A percentile compares a stretch with the other conserved stretches of the same genome.
Evolutionary conservation across 2,113 vertebrate genomes (phyloP).

Genomic region (Sebastes schlegelii): DNA sequence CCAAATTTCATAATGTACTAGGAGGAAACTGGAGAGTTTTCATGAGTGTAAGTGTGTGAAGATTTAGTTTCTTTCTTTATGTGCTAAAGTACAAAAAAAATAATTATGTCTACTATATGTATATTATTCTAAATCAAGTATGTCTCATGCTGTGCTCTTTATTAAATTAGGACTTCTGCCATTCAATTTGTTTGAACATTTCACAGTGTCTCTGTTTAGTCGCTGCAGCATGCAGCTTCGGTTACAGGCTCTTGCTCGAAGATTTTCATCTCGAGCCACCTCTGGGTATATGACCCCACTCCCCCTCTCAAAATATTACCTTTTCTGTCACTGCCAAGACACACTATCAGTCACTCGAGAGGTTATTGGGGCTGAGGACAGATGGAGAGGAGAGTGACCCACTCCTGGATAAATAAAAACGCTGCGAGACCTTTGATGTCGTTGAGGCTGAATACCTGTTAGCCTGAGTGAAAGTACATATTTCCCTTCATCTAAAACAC

Average conservation of each 20-base stretch:
- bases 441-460: slow-evolving; percentile 24
- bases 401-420: slow-evolving; percentile 43
- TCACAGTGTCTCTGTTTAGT: slow-evolving; percentile 73
- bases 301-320: slow-evolving; percentile 76
- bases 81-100: slow-evolving; percentile 47
- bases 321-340: slow-evolving; percentile 77
- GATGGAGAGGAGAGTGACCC: slow-evolving; percentile 46
- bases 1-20: slow-evolving; percentile 60
- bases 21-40: slow-evolving; percentile 53
- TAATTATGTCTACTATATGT: slow-evolving; percentile 74
- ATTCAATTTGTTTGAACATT: slow-evolving; percentile 76
- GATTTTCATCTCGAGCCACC: slow-evolving; percentile 62
- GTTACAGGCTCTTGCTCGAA: slow-evolving; percentile 67
- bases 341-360: slow-evolving; percentile 67
- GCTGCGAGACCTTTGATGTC: slow-evolving; percentile 40
- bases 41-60: slow-evolving; percentile 44
- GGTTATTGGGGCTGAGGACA: slow-evolving; percentile 57
- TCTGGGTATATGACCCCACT: slow-evolving; percentile 54
- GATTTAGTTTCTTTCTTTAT: slow-evolving; percentile 61
- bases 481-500: slow-evolving; percentile 13
- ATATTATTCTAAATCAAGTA: slow-evolving; percentile 79
- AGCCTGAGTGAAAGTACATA: slow-evolving; percentile 21
- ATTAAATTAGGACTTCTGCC: slow-evolving; percentile 74
- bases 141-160: slow-evolving; percentile 71
- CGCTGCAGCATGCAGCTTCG: slow-evolving; percentile 51